Conservation (phyloP, 1,140 invertebrate genomes). For the Teleopsis dalmanni region DNA sequence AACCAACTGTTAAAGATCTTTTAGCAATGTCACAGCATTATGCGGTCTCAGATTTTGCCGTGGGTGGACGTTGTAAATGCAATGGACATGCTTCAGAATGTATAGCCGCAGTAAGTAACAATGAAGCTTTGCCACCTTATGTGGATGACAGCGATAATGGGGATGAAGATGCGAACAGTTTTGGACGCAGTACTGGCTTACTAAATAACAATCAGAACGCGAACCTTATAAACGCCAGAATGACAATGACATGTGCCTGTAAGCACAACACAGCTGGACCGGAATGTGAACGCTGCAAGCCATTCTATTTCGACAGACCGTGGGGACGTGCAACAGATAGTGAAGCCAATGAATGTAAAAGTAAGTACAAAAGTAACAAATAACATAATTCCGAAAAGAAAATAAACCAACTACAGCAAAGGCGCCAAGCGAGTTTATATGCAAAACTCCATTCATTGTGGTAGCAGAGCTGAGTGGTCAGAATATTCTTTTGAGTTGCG, state of each 20-base stretch:
- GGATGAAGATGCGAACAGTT: slow-evolving; percentile 51
- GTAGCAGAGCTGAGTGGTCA: neutral
- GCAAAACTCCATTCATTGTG: slow-evolving; percentile 2
- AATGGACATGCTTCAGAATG: slow-evolving; percentile 96
- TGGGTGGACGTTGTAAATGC: slow-evolving; percentile 97
- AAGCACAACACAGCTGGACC: slow-evolving; percentile 96
- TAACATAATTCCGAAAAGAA: neutral
- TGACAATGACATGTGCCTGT: slow-evolving; percentile 82
- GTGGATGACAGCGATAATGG: slow-evolving; percentile 43
- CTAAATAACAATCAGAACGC: neutral
- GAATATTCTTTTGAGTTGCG: neutral
- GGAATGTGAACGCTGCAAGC: slow-evolving; percentile 98
- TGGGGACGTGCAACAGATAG: slow-evolving; percentile 93
- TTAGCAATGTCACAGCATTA: slow-evolving; percentile 59
- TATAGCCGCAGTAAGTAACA: slow-evolving; percentile 46
- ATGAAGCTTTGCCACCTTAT: slow-evolving; percentile 43
- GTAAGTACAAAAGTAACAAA: slow-evolving; percentile 50
- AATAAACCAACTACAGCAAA: too few species aligned
- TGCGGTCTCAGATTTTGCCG: slow-evolving; percentile 92
- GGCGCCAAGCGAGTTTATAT: neutral
- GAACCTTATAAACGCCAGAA: slow-evolving; percentile 22
- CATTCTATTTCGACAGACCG: slow-evolving; percentile 97
- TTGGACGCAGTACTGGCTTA: slow-evolving; percentile 12
- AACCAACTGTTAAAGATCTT: slow-evolving; percentile 34
- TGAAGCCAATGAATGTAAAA: slow-evolving; percentile 97